Base-by-base conservation (phyloP, 2,797 vertebrate species). In the Acomys russatus region DNA sequence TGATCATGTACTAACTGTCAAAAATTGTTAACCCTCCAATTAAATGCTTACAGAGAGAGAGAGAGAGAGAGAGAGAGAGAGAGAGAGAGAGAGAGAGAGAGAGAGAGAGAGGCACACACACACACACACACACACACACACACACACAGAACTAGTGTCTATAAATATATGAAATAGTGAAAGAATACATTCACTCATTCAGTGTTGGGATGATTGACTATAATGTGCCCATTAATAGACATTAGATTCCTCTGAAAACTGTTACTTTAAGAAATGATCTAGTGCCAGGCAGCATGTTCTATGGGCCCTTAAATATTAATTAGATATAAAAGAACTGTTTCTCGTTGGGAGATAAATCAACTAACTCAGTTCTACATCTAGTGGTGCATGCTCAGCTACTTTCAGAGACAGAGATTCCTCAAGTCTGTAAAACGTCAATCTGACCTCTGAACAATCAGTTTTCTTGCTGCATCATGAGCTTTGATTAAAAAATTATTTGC, bases 401-500 rank as follows among this genome's bases (percentile, higher is more conserved):
- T 91, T 93, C 56, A 82, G 70, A 96, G 82, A 90, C n/a, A 89
- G 76, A 87, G 92, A 89, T 77, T 59, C 93, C 79, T 94, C 38
- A 90, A 73, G 38, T 38, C 51, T 90, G 64, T 95, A 97, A 96
- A 95, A 97, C 95, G 94, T 97, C 95, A 94, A 91, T 93, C 76
- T 96, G 74, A 96, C 82, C 96, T 95, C 82, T 91, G 63, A 96
- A 91, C 84, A 86, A 89, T 96, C 90, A 92, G 74, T 95, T 96
- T 95, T 94, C 74, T 93, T 93, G 82, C 79, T 80, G 28, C 56
- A 85, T 95, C 82, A 74, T 84, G 71, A 92, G 20, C 78, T 96
- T 95, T 96, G 95, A 96, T 97, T 94, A 94, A 97, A 94, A 96
- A 91, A 87, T 92, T 94, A 94, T 92, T 92, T 97, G 68, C 73